Conservation (phyloP, 1,140 invertebrate genomes). For the Cyrtorhinus lividipennis region DNA sequence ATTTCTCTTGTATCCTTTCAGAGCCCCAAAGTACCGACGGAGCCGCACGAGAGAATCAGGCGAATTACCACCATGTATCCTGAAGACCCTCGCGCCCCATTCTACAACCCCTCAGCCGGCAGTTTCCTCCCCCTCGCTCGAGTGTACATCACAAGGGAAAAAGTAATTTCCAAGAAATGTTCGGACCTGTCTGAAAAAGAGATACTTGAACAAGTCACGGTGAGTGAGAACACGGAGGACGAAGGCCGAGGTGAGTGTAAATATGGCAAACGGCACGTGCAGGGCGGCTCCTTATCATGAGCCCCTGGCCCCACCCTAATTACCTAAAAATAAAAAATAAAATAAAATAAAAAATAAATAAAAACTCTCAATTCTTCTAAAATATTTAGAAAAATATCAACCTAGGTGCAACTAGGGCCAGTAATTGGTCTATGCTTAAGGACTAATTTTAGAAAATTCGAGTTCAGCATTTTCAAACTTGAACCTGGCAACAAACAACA, state of each 20-base stretch:
- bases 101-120: constrained; percentile 54
- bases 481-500: no score
- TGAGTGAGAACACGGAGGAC: constrained; percentile 56
- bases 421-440: no score
- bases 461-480: no score
- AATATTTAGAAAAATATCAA: no score
- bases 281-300: neutral
- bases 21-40: constrained; percentile 64
- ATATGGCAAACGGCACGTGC: constrained; percentile 21
- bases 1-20: no score
- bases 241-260: constrained; percentile 47
- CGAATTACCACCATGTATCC: constrained; percentile 70
- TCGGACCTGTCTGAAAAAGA: constrained; percentile 32
- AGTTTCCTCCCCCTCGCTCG: constrained; percentile 82
- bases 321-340: neutral
- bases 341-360: constrained; percentile 5
- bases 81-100: constrained; percentile 72
- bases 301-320: neutral
- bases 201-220: constrained; percentile 33
- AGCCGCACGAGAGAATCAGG: constrained; percentile 65
- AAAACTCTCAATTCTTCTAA: no score
- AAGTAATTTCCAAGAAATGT: constrained; percentile 76
- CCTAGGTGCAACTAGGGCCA: no score
- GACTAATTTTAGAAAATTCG: no score
- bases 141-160: constrained; percentile 59